Base-by-base conservation (phyloP, 2,113 vertebrate species). In the Phaethon lepturus region DNA sequence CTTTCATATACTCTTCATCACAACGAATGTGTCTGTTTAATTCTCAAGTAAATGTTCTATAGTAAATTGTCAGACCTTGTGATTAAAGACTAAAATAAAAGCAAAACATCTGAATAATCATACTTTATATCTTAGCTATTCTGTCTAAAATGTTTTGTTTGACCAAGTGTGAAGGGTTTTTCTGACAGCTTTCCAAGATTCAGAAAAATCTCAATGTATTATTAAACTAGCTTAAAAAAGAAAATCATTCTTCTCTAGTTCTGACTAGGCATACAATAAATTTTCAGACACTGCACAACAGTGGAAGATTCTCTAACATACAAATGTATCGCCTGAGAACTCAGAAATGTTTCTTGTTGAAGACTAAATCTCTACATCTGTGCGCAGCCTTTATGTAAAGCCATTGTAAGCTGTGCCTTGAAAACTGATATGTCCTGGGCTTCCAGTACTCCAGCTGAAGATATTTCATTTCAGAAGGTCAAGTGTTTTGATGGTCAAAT, bases 1-100 rank as follows among this genome's bases (percentile, higher is more conserved):
- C 59, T 92, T 88, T 90, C 55, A 25, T 55, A 31, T 49, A 14
- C 6, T 18, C 10, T 83, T 93, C 90, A 68, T 88, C 86, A 88
- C 53, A 78, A 74, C 66, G 93, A 69, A 73, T 23, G 10, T 66
- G 35, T 45, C 55, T 77, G 17, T 82, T 83, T 76, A 83, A 90
- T 88, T 83, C 63, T 47, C 38, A 56, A 56, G 33, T 71, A 89
- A 66, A 79, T 49, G 23, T 82, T 86, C 44, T 56, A 26, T 7
- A 72, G 35, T 18, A 60, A 90, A 49, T 56, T 59, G 42, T 73
- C 50, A 71, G 42, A 53, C 77, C 53, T 77, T 55, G 16, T 80
- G 58, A 77, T 13, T 86, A 38, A 95, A 79, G 13, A 44, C 26
- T 69, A 40, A 87, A 86, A 80, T 26, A 76, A 86, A 90, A 45